Conservation (phyloP, 2,888 invertebrate species). For the Myopa testacea region DNA sequence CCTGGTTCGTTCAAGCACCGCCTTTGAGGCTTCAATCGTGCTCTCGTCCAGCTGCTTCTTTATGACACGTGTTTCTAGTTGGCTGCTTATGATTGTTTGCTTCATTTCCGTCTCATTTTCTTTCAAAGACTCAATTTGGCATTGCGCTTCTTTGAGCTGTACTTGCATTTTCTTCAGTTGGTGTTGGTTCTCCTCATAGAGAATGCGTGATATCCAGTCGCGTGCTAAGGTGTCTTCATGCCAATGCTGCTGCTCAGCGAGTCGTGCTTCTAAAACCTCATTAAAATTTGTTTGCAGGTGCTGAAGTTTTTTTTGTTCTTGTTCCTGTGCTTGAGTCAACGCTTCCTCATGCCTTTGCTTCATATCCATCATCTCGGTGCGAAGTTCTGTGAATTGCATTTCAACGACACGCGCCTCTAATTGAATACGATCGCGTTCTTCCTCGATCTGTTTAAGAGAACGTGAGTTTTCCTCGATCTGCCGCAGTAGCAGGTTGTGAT, state of each 20-base stretch:
- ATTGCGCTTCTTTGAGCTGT: slow-evolving; percentile 68
- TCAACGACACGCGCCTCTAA: slow-evolving; percentile 60
- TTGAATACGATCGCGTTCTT: slow-evolving; percentile 63
- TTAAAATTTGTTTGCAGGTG: slow-evolving; percentile 53
- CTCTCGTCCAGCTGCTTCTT: slow-evolving; percentile 78
- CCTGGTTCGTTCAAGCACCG: slow-evolving; percentile 79
- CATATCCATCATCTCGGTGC: slow-evolving; percentile 58
- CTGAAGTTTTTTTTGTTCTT: slow-evolving; percentile 55
- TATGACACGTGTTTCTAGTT: slow-evolving; percentile 72
- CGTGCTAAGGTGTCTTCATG: slow-evolving; percentile 70
- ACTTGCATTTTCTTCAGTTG: slow-evolving; percentile 69
- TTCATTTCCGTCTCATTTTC: slow-evolving; percentile 68
- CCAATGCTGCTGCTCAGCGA: slow-evolving; percentile 54
- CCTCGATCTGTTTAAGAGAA: slow-evolving; percentile 63
- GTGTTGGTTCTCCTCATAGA: slow-evolving; percentile 70
- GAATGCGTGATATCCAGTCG: slow-evolving; percentile 72
- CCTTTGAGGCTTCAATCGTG: slow-evolving; percentile 80
- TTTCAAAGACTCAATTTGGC: slow-evolving; percentile 62
- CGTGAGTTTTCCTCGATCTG: slow-evolving; percentile 57
- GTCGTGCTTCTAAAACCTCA: slow-evolving; percentile 50
- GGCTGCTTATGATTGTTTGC: slow-evolving; percentile 62
- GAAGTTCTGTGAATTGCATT: slow-evolving; percentile 58
- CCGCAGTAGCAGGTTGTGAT: slow-evolving; percentile 52
- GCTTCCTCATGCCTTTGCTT: slow-evolving; percentile 57
- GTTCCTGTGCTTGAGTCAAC: slow-evolving; percentile 54